Base-by-base conservation (phyloP, 2,113 vertebrate species). In the Melanerpes formicivorus region DNA sequence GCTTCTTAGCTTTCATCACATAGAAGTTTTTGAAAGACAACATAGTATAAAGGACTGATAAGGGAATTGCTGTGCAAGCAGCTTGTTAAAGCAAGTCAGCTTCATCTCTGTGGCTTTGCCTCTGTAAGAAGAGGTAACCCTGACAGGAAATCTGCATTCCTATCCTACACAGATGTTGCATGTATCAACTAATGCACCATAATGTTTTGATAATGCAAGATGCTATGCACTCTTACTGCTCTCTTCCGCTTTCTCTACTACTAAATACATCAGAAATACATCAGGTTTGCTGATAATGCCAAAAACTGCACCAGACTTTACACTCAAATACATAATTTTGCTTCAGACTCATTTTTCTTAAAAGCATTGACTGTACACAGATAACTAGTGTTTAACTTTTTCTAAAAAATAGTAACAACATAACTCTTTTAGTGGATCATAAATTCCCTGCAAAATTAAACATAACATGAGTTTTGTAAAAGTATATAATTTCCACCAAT, bases 1-100 rank as follows among this genome's bases (percentile, higher is more conserved):
- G 40, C 40, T 40, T 27, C 18, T 48, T 19, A 76, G 11, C 27
- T 78, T 72, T 63, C 21, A 54, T 70, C 37, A 64, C 2, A 6
- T 26, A 64, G 64, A 85, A 83, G 48, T 16, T 81, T 88, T 65
- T 69, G 34, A 79, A 88, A 81, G 25, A 48, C 18, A 40, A 15
- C 0, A 0, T 17, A 56, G 18, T 34, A 30, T 0, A 26, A n/a
- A 64, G 13, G 30, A 48, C 55, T 56, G 19, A 3, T 30, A 60
- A 29, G 78, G 73, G 46, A 62, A 75, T 34, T 78, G 14, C 56
- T 18, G 56, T 0, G 1, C 17, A 58, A 78, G 55, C 34, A 72
- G n/a, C n/a, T 63, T 58, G 40, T 40, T 16, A 27, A 32, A 58
- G 14, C 17, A 58, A 81, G 55, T n/a, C 34, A 72, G n/a, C n/a